These are phyloP conservation scores for Halictus rubicundus DNA, from an alignment of 1,140 invertebrate genomes.

Conservation along the genomic window DNA sequence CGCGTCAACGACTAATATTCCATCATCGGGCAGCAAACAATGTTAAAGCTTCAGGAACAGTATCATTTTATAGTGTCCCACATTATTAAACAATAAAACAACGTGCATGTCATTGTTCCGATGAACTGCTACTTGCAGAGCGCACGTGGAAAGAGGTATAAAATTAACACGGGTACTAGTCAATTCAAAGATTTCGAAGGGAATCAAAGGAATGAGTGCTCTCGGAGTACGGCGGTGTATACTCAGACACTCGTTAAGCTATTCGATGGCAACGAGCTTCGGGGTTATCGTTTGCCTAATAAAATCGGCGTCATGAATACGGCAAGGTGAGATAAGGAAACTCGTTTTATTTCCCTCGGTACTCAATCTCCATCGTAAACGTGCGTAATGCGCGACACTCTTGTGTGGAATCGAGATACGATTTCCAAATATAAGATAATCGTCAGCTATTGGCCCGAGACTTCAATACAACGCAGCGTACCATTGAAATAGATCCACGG, in stretches of 20 bases:
- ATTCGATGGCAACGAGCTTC: slow-evolving; percentile 55
- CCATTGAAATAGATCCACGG: no score
- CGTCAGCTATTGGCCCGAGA: not conserved
- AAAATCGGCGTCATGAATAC: slow-evolving; percentile 62
- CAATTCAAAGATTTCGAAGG: not conserved
- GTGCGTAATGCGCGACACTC: slow-evolving; percentile 55
- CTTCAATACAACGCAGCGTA: no score
- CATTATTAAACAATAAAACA: no score
- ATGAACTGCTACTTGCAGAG: no score
- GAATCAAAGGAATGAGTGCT: slow-evolving; percentile 13
- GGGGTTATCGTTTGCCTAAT: slow-evolving; percentile 66
- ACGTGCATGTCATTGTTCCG: no score
- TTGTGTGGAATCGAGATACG: slow-evolving; percentile 60
- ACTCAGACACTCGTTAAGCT: slow-evolving; percentile 51
- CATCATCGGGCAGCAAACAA: no score
- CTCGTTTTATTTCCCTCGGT: slow-evolving; percentile 61
- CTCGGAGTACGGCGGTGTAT: slow-evolving; percentile 14
- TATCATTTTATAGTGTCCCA: no score
- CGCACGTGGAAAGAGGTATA: no score
- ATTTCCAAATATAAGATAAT: slow-evolving; percentile 14
- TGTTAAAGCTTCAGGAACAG: no score
- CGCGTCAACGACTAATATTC: no score
- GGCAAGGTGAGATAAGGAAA: slow-evolving; percentile 55
- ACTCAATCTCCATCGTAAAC: slow-evolving; percentile 55
- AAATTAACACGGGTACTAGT: no score